Conservation (phyloP, 2,113 vertebrate species). For the Oncorhynchus nerka region DNA sequence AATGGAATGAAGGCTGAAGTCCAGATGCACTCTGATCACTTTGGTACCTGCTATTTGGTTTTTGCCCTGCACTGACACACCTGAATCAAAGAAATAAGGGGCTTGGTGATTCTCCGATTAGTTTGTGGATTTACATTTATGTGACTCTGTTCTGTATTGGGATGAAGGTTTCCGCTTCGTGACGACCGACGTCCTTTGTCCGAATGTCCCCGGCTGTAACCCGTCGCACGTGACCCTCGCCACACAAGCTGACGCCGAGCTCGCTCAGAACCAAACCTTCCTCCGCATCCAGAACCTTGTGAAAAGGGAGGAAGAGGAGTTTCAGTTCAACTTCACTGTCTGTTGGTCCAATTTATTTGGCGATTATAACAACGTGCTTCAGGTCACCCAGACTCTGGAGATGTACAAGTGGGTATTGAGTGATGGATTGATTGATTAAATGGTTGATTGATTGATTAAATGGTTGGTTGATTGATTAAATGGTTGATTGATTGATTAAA, state of each 20-base stretch:
- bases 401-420: slow-evolving; percentile 72
- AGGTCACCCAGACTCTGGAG: slow-evolving; percentile 76
- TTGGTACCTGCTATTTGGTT: slow-evolving; percentile 31
- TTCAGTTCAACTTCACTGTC: slow-evolving; percentile 71
- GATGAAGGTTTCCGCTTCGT: slow-evolving; percentile 61
- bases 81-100: too few species aligned
- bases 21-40: not conserved
- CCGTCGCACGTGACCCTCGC: slow-evolving; percentile 38
- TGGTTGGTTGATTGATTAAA: too few species aligned
- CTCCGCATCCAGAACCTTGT: slow-evolving; percentile 69
- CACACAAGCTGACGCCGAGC: not conserved
- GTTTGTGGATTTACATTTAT: too few species aligned
- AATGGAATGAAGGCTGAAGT: not conserved
- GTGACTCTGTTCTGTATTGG: too few species aligned
- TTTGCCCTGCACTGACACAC: too few species aligned
- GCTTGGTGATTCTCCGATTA: too few species aligned
- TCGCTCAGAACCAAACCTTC: slow-evolving; percentile 1
- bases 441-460: too few species aligned
- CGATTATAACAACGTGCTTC: slow-evolving; percentile 77
- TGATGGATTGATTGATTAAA: slow-evolving; percentile 29
- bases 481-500: too few species aligned
- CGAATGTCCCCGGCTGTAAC: slow-evolving; percentile 18
- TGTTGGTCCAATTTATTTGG: slow-evolving; percentile 73
- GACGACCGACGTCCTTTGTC: slow-evolving; percentile 62
- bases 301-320: slow-evolving; percentile 15